Evolutionary conservation across 2,797 vertebrate species (phyloP).

Genomic region (Austrolebias charrua): DNA sequence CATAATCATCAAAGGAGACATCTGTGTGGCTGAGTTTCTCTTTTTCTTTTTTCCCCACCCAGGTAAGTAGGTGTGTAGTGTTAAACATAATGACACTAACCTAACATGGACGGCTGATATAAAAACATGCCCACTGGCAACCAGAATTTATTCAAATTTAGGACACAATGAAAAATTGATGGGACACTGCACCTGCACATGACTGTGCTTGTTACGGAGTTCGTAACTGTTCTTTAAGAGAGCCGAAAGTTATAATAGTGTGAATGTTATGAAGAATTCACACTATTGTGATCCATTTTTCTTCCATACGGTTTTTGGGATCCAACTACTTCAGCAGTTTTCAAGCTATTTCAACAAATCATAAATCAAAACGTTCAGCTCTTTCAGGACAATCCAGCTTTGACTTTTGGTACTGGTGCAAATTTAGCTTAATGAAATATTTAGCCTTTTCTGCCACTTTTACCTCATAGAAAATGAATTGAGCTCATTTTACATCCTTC

Average conservation of each 20-base stretch:
- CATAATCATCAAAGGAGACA: conserved; percentile 80
- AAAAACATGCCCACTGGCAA: conserved; percentile 65
- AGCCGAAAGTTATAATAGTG: conserved; percentile 31
- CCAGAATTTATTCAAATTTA: conserved; percentile 69
- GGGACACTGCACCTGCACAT: conserved; percentile 49
- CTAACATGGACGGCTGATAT: conserved; percentile 55
- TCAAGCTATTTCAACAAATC: no score
- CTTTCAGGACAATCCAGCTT: no score
- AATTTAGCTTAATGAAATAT: no score
- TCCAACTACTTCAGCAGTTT: no score
- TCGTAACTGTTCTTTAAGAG: conserved; percentile 48
- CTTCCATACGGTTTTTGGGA: no score
- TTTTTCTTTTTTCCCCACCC: conserved; percentile 23
- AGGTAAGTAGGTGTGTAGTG: conserved; percentile 66
- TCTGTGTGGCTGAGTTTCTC: conserved; percentile 67
- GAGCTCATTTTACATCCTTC: no score
- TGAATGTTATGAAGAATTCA: no score
- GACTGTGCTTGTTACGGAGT: conserved; percentile 12
- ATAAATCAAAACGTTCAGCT: no score
- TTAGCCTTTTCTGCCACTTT: no score
- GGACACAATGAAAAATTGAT: conserved; percentile 58
- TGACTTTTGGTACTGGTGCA: no score
- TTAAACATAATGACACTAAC: conserved; percentile 56
- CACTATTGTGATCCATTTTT: no score
- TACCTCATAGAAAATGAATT: no score